These are phyloP conservation scores for Datnioides undecimradiatus DNA, from an alignment of 2,113 vertebrate genomes.

Conservation along the genomic window DNA sequence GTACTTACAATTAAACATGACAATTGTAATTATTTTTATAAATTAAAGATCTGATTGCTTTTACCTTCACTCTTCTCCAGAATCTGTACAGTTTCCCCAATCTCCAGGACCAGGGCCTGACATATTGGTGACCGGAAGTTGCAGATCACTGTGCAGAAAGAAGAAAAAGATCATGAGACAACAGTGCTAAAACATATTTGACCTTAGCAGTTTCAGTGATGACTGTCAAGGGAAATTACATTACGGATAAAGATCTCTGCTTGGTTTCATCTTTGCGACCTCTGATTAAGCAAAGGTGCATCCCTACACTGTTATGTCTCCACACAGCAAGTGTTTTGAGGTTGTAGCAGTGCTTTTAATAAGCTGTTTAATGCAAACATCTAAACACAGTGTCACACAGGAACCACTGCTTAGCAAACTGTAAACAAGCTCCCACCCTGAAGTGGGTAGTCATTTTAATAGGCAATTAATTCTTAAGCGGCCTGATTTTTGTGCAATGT, in stretches of 20 bases:
- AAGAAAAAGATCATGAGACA: slow-evolving; percentile 18
- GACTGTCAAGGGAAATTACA: not conserved
- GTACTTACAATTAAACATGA: not conserved
- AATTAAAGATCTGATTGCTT: no score
- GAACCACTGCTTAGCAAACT: slow-evolving; percentile 63
- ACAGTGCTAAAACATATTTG: not conserved
- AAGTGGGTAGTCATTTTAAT: slow-evolving; percentile 75
- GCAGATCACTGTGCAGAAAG: slow-evolving; percentile 89
- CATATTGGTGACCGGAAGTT: slow-evolving; percentile 94
- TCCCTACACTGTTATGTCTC: not conserved
- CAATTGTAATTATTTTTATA: no score
- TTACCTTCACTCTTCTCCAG: slow-evolving; percentile 98
- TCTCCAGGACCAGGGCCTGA: slow-evolving; percentile 95
- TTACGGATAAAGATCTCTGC: not conserved
- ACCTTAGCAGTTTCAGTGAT: not conserved
- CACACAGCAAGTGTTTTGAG: slow-evolving; percentile 35
- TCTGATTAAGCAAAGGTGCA: slow-evolving; percentile 19
- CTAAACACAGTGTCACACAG: slow-evolving; percentile 56
- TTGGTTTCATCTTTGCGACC: slow-evolving; percentile 21
- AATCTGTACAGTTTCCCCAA: slow-evolving; percentile 98
- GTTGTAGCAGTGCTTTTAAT: slow-evolving; percentile 55
- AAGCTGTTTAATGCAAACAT: slow-evolving; percentile 68
- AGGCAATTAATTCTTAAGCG: slow-evolving; percentile 78
- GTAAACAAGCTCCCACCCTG: slow-evolving; percentile 73
- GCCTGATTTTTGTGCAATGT: slow-evolving; percentile 69